phyloP scores from a whole-genome alignment of 2,888 invertebrate species.

The Ornithoptera priamus region DNA sequence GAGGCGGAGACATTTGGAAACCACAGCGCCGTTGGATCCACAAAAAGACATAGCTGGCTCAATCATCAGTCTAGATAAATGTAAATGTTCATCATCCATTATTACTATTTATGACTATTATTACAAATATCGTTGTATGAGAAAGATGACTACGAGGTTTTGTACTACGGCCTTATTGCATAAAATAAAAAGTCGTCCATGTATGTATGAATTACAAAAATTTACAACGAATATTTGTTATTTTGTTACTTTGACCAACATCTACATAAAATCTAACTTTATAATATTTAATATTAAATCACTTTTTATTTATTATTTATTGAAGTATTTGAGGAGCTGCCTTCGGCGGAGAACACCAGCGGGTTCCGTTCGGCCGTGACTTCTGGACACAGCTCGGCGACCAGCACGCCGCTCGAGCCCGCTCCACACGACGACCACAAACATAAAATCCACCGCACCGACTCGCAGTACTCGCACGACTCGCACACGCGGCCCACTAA shows the following conservation, averaged over 20 bases:
- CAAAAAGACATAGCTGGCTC: constrained; percentile 85
- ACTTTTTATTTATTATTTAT: constrained; percentile 22
- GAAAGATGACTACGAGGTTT: too few relatives aligned
- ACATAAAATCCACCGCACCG: constrained; percentile 60
- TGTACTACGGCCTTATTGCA: too few relatives aligned
- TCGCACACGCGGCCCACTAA: constrained; percentile 46
- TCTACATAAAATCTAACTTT: too few relatives aligned
- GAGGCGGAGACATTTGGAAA: constrained; percentile 83
- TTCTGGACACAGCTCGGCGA: constrained; percentile 66
- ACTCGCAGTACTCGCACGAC: constrained; percentile 68
- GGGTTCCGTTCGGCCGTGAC: constrained; percentile 66
- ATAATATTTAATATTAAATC: too few relatives aligned
- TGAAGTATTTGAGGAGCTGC: constrained; percentile 88
- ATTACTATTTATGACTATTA: background rate
- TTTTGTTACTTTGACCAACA: too few relatives aligned
- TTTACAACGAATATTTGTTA: too few relatives aligned
- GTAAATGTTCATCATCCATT: constrained; percentile 73
- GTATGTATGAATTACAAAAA: too few relatives aligned
- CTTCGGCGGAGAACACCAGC: constrained; percentile 77
- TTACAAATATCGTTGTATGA: too few relatives aligned
- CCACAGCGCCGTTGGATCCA: constrained; percentile 78
- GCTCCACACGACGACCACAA: constrained; percentile 25
- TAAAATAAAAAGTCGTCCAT: too few relatives aligned
- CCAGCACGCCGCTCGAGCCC: constrained; percentile 59
- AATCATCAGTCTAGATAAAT: constrained; percentile 91